Conservation (phyloP, 2,888 invertebrate species). For the Drosophila antonietae region DNA sequence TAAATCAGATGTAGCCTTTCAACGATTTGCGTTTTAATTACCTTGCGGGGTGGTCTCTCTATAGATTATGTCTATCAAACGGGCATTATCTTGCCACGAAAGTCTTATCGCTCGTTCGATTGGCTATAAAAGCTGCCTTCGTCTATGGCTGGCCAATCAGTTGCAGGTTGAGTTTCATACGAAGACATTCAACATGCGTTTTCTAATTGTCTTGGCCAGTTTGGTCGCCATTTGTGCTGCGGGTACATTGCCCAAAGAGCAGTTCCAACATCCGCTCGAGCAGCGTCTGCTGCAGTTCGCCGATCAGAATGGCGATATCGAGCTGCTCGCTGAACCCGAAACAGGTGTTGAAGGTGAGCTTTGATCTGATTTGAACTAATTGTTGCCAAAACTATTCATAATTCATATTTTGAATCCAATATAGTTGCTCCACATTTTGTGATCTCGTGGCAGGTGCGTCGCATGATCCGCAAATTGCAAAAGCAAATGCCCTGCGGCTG, state of each 20-base stretch:
- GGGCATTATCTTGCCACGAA: conserved; percentile 31
- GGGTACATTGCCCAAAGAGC: conserved; percentile 51
- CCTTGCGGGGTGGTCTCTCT: conserved; percentile 6
- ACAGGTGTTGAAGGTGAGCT: conserved; percentile 70
- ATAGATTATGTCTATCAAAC: conserved; percentile 31
- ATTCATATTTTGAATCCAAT: background rate
- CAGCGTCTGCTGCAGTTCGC: conserved; percentile 56
- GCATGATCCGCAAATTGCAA: conserved; percentile 71
- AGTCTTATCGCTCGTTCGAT: conserved; percentile 33
- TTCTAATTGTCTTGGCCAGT: conserved; percentile 75
- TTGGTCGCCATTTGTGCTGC: conserved; percentile 70
- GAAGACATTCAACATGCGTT: conserved; percentile 66
- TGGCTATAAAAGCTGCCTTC: conserved; percentile 70
- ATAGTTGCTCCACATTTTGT: conserved; percentile 73
- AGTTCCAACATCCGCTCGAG: conserved; percentile 30
- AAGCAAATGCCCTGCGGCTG: conserved; percentile 81
- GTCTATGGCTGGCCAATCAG: conserved; percentile 38
- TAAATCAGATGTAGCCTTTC: conserved; percentile 43
- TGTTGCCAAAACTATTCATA: background rate
- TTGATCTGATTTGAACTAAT: background rate
- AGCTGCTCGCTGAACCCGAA: conserved; percentile 56
- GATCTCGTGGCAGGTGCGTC: conserved; percentile 78
- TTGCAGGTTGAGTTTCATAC: conserved; percentile 53
- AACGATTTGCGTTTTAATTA: conserved; percentile 41
- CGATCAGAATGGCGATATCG: conserved; percentile 69